Evolutionary conservation across 2,888 invertebrate species (phyloP), one percentile per base, ranked within the genome.

Genomic region (Lithophane semibrunnea): DNA sequence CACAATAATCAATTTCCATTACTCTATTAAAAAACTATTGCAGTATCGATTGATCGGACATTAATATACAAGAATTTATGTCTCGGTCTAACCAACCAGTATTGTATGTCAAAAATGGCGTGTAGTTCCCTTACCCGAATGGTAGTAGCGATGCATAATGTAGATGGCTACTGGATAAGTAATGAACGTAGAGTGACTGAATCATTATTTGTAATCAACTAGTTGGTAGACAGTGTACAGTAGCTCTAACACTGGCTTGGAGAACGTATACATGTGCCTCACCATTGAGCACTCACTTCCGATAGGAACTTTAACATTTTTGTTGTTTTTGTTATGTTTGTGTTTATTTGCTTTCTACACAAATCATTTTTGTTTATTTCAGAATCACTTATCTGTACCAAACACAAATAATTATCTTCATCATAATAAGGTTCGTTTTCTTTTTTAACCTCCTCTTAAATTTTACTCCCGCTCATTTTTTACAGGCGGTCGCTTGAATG

Each of bases 361-460:
- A 93, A 94, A 94, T 94, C 94, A 95, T 94, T 95, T 95, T 96
- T 97, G 97, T 97, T 97, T 98, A 98, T 98, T 98, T 97, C 98
- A 98, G 98, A 98, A 98, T 97, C 98, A 98, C 97, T 98, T 98
- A 97, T 98, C 98, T 97, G 98, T 98, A 97, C 98, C 98, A 97
- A 97, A 98, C 97, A 98, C 98, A 97, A 97, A 97, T 98, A 98
- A 98, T 97, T 98, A 97, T 97, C 98, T 98, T 93, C 98, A 98
- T 97, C 98, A 97, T 96, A 97, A 97, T 97, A 98, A 98, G 98
- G 98, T 98, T 97, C 96, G 96, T 97, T 96, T 95, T 94, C 94
- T 96, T 95, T 94, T 94, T 93, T 96, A 94, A 95, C 95, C 94
- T 93, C 92, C 92, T 94, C 92, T 93, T 93, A 91, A 92, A 91